These are phyloP conservation scores for Okamejei kenojei DNA, from an alignment of 2,797 vertebrate genomes.

Conservation along the genomic window DNA sequence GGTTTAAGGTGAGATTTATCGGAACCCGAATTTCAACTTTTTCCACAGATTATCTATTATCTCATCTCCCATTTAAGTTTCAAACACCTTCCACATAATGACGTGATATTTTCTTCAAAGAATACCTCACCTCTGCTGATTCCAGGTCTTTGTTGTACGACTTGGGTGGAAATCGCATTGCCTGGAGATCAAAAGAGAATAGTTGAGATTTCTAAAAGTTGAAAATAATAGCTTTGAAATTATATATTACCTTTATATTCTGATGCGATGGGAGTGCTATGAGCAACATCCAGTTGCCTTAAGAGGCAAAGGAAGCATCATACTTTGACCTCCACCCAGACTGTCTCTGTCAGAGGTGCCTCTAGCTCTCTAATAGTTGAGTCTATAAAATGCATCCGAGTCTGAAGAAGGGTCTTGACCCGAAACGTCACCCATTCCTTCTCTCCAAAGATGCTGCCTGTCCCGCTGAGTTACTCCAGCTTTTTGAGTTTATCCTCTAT, in stretches of 20 bases:
- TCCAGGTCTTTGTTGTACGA: conserved; percentile 98
- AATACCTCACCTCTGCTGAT: conserved; percentile 83
- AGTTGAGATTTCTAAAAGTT: not conserved
- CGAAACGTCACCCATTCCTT: no score
- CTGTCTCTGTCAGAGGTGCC: not conserved
- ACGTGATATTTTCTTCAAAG: not conserved
- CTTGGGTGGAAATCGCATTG: conserved; percentile 96
- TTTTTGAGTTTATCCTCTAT: no score
- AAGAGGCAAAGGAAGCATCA: not conserved
- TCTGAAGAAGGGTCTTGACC: no score
- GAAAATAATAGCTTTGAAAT: not conserved
- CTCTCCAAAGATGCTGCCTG: no score
- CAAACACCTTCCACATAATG: not conserved
- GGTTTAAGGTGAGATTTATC: no score
- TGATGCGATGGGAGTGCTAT: not conserved
- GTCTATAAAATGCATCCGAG: no score
- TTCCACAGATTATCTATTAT: not conserved
- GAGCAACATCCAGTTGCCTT: not conserved
- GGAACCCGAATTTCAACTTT: no score
- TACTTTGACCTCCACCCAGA: not conserved
- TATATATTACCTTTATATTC: not conserved
- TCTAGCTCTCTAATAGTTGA: not conserved
- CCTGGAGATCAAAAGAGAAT: conserved; percentile 55
- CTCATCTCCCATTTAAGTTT: not conserved
- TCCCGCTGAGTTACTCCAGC: no score